Conservation (phyloP, 2,888 invertebrate genomes). For the Melieria picta region DNA sequence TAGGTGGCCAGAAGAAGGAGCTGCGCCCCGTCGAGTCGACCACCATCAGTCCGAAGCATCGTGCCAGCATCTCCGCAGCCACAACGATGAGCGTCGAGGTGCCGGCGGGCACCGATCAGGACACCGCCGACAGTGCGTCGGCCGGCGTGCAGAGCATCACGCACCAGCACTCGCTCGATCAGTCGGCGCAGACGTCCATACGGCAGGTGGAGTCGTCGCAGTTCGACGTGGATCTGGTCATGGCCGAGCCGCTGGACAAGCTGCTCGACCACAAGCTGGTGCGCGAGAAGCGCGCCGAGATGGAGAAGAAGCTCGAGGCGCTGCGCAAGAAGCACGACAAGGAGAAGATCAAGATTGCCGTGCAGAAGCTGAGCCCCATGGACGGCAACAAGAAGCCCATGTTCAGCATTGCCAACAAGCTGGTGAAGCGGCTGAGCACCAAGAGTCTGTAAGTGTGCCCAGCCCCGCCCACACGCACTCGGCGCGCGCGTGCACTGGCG, state of each 20-base stretch:
- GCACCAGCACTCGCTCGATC: slow-evolving; percentile 65
- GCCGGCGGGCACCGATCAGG: slow-evolving; percentile 40
- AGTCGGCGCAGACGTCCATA: slow-evolving; percentile 59
- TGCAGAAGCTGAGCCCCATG: slow-evolving; percentile 70
- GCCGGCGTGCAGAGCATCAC: slow-evolving; percentile 55
- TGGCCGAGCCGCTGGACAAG: slow-evolving; percentile 81
- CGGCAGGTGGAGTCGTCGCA: slow-evolving; percentile 60
- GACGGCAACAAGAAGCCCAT: slow-evolving; percentile 75
- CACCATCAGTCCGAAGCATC: slow-evolving; percentile 68
- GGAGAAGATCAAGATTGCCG: slow-evolving; percentile 72
- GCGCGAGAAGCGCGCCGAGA: slow-evolving; percentile 82
- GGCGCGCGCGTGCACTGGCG: neutral
- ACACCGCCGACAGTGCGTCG: slow-evolving; percentile 51
- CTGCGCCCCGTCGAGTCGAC: slow-evolving; percentile 62
- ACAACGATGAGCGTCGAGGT: slow-evolving; percentile 57
- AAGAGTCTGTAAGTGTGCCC: slow-evolving; percentile 77
- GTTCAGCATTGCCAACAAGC: slow-evolving; percentile 78
- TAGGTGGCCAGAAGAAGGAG: slow-evolving; percentile 66
- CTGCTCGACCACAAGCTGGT: slow-evolving; percentile 84
- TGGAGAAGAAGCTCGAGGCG: slow-evolving; percentile 88
- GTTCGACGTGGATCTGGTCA: slow-evolving; percentile 67
- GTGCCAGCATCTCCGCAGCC: slow-evolving; percentile 61
- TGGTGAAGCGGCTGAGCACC: slow-evolving; percentile 80
- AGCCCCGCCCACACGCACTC: neutral
- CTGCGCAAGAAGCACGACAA: slow-evolving; percentile 85